A percentile compares a stretch with the other conserved stretches of the same genome.
These are phyloP conservation scores for Bergia puertoricense DNA, from an alignment of 92 coral and sea anemone genomes.

Conservation along the genomic window DNA sequence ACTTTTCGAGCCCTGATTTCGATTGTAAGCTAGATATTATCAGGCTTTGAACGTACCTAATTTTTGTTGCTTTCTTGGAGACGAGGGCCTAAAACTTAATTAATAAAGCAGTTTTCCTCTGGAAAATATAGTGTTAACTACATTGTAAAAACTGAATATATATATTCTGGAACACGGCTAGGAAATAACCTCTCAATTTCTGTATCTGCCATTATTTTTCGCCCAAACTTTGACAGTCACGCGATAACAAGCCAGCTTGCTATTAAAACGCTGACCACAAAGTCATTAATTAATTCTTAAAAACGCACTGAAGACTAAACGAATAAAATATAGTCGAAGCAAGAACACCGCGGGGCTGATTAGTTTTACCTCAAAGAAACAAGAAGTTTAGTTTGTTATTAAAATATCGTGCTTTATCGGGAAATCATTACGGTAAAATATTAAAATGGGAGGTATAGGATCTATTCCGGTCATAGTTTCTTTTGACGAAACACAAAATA, in stretches of 20 bases:
- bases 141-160: neutral
- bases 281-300: neutral
- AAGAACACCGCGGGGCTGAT: neutral
- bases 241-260: neutral
- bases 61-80: too few relatives aligned
- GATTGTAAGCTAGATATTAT: too few relatives aligned
- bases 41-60: neutral
- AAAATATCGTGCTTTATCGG: neutral
- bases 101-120: neutral
- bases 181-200: neutral
- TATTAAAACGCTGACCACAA: neutral
- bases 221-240: neutral
- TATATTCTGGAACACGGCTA: too few relatives aligned
- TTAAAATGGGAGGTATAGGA: neutral
- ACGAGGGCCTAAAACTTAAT: neutral
- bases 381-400: neutral
- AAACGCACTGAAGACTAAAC: neutral
- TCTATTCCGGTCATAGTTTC: neutral
- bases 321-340: neutral
- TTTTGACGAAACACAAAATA: neutral
- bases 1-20: too few relatives aligned
- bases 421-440: neutral
- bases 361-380: neutral
- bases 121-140: neutral
- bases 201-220: neutral